Conservation (phyloP, 2,797 vertebrate species). For the Setipinna tenuifilis region DNA sequence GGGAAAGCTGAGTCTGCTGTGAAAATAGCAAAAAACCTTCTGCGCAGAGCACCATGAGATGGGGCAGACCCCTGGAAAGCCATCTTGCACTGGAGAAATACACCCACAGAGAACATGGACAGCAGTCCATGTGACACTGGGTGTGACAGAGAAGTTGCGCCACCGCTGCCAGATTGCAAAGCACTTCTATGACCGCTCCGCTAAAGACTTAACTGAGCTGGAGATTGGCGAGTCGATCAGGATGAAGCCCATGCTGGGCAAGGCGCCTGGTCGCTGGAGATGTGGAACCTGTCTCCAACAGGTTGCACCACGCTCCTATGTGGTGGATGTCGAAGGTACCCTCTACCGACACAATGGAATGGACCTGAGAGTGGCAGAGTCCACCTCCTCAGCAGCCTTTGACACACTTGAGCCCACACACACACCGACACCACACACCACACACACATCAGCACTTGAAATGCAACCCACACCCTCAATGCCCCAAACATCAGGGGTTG, state of each 20-base stretch:
- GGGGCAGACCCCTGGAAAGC: background rate
- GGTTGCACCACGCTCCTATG: conserved; percentile 28
- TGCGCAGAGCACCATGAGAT: background rate
- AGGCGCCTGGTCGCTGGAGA: conserved; percentile 23
- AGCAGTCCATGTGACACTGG: background rate
- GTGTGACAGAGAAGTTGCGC: no score
- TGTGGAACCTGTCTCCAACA: conserved; percentile 2
- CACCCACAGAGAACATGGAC: background rate
- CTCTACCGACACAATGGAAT: background rate
- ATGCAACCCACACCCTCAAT: no score
- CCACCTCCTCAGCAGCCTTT: no score
- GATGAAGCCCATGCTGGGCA: conserved; percentile 30
- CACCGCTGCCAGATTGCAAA: background rate
- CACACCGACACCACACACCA: no score
- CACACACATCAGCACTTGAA: no score
- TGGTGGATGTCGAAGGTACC: conserved; percentile 33
- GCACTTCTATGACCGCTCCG: conserved; percentile 23
- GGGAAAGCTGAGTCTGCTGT: background rate
- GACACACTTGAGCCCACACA: no score
- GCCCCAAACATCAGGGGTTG: no score
- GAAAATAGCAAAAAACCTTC: no score
- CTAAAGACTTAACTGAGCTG: conserved; percentile 32
- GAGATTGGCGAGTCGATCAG: conserved; percentile 6
- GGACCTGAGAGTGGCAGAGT: conserved; percentile 25
- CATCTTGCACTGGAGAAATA: background rate